Evolutionary conservation across 1,140 invertebrate species (phyloP).

Genomic region (Papilio xuthus): DNA sequence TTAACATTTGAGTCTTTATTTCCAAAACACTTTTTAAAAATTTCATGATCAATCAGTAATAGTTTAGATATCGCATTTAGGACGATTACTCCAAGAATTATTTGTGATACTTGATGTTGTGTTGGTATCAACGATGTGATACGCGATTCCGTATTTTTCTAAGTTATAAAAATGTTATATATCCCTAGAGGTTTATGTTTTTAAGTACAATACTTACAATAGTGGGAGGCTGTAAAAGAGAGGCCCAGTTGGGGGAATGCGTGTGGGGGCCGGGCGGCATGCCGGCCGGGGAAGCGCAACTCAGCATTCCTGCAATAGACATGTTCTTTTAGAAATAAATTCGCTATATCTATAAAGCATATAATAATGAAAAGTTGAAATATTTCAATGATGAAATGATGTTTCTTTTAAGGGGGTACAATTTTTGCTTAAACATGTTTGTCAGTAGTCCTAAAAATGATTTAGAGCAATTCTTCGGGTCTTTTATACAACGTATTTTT

Average conservation of each 20-base stretch:
- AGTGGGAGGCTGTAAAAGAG: constrained; percentile 58
- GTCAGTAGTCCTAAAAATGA: neutral
- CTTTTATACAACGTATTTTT: neutral
- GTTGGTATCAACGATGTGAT: neutral
- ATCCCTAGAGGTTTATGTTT: neutral
- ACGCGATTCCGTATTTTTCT: neutral
- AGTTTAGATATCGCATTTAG: too few relatives aligned
- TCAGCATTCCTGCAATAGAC: constrained; percentile 66
- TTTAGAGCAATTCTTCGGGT: neutral
- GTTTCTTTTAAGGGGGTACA: neutral
- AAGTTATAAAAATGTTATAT: neutral
- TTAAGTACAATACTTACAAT: constrained; percentile 61
- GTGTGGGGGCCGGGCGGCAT: constrained; percentile 68
- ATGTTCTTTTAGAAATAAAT: constrained; percentile 5
- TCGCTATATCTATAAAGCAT: neutral
- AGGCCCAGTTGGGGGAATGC: constrained; percentile 62
- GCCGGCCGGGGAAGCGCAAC: constrained; percentile 71
- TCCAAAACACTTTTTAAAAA: too few relatives aligned
- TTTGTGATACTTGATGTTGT: too few relatives aligned
- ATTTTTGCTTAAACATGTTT: neutral
- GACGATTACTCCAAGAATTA: too few relatives aligned
- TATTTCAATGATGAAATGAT: neutral
- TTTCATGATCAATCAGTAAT: too few relatives aligned
- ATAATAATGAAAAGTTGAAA: neutral
- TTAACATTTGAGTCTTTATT: constrained; percentile 16